These are phyloP conservation scores for Epicampocera succincta DNA, from an alignment of 2,888 invertebrate genomes.

Conservation along the genomic window DNA sequence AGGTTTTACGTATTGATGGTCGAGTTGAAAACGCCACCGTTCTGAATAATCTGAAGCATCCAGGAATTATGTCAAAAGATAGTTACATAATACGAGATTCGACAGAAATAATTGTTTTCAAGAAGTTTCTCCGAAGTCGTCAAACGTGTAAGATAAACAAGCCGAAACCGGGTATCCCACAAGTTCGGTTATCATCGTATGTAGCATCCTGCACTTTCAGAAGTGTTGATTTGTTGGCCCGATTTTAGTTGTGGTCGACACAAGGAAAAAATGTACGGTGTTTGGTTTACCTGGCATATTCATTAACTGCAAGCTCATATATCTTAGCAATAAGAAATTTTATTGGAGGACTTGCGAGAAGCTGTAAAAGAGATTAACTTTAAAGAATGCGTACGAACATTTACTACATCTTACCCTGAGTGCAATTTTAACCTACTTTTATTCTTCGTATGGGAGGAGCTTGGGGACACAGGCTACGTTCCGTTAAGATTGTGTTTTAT, in stretches of 20 bases:
- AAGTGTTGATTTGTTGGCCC: constrained; percentile 6
- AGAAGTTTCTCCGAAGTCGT: too few species aligned
- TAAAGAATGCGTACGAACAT: background rate
- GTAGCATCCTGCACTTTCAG: too few species aligned
- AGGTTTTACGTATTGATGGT: too few species aligned
- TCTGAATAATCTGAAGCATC: too few species aligned
- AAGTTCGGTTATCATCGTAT: too few species aligned
- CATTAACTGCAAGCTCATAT: constrained; percentile 31
- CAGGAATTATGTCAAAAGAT: too few species aligned
- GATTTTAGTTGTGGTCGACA: constrained; percentile 33
- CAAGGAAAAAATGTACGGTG: background rate
- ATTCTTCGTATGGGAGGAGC: constrained; percentile 38
- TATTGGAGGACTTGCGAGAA: constrained; percentile 44
- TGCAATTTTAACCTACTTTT: background rate
- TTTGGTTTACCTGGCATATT: constrained; percentile 27
- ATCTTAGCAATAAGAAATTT: constrained; percentile 42
- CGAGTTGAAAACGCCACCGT: too few species aligned
- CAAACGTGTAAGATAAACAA: too few species aligned
- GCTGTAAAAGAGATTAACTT: constrained; percentile 16
- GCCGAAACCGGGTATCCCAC: too few species aligned
- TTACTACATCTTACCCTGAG: background rate
- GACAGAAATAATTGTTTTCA: too few species aligned
- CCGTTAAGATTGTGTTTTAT: constrained; percentile 22
- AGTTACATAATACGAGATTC: too few species aligned
- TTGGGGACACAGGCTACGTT: constrained; percentile 27